These are phyloP conservation scores for Mesocricetus auratus DNA, from an alignment of 2,113 vertebrate genomes.

Conservation along the genomic window DNA sequence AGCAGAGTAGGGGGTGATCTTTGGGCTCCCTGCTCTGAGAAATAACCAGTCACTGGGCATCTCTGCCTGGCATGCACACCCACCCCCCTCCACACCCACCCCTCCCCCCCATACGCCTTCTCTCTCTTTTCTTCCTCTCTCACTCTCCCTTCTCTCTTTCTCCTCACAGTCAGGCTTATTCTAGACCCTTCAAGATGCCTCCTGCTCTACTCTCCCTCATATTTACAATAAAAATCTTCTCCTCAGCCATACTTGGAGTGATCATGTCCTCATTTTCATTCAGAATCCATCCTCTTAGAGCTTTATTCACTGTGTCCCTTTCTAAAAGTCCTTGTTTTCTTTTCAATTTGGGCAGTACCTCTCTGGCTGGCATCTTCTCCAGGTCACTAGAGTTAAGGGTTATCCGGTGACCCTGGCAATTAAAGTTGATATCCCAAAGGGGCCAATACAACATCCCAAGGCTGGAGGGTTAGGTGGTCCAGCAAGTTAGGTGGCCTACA, in stretches of 20 bases:
- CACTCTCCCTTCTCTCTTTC: background rate
- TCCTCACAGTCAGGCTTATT: background rate
- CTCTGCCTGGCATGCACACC: background rate
- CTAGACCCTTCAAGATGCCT: background rate
- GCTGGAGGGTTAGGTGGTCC: background rate
- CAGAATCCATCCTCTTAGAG: background rate
- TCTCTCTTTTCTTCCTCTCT: background rate
- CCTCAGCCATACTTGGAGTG: background rate
- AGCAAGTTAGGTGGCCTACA: background rate
- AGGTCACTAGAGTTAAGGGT: background rate
- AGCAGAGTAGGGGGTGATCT: fast-evolving
- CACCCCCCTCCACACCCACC: background rate
- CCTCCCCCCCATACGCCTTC: background rate
- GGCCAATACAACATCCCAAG: background rate
- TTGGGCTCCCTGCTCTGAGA: background rate
- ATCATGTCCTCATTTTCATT: background rate
- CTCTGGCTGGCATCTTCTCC: background rate
- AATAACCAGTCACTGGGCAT: fast-evolving
- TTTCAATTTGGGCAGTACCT: fast-evolving
- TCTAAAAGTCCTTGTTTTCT: background rate
- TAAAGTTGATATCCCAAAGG: background rate
- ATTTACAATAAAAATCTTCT: background rate
- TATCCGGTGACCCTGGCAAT: background rate
- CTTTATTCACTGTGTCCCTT: background rate
- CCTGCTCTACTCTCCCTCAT: background rate